Conservation (phyloP, 2,888 invertebrate species). For the Sinohyriopsis cumingii region DNA sequence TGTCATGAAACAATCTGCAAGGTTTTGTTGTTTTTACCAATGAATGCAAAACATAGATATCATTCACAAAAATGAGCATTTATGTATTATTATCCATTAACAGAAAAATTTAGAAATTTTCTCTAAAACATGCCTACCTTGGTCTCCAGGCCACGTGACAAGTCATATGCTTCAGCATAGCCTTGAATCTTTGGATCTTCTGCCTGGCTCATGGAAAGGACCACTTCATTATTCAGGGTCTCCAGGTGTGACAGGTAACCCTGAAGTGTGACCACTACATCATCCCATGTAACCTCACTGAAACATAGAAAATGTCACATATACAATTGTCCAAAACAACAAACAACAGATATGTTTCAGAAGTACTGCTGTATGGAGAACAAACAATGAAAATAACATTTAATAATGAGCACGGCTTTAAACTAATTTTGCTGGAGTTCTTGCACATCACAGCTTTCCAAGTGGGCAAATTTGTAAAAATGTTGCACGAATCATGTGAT, state of each 20-base stretch:
- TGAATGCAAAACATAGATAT: not conserved
- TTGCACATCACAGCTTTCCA: too few species aligned
- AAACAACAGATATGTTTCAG: too few species aligned
- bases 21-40: too few species aligned
- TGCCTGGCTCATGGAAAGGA: constrained; percentile 48
- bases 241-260: constrained; percentile 57
- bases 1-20: too few species aligned
- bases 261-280: constrained; percentile 42
- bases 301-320: not conserved
- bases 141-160: constrained; percentile 51
- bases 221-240: constrained; percentile 45
- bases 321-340: not conserved
- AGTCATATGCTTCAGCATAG: constrained; percentile 59
- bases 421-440: too few species aligned
- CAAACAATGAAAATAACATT: too few species aligned
- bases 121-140: constrained; percentile 34
- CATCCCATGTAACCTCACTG: constrained; percentile 47
- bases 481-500: too few species aligned
- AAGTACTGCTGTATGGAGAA: too few species aligned
- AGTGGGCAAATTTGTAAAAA: too few species aligned
- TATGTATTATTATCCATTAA: too few species aligned
- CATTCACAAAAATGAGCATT: not conserved
- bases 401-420: too few species aligned
- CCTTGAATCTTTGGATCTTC: constrained; percentile 44
- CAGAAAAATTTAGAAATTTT: not conserved